Base-by-base conservation (phyloP, 1,140 invertebrate species). In the Penaeus japonicus region DNA sequence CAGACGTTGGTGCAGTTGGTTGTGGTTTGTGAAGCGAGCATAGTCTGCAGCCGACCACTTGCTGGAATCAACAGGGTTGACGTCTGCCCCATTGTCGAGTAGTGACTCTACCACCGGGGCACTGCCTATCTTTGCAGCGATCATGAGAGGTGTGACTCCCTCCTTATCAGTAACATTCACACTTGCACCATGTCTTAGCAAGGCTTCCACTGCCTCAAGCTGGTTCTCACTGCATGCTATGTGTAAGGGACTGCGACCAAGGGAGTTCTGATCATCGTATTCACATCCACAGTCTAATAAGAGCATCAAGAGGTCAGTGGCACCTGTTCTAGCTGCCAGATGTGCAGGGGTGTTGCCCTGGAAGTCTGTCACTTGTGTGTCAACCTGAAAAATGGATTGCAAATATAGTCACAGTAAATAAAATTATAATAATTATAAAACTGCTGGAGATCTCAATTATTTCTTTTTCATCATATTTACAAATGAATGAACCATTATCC, bases 11-110 rank as follows among this genome's bases (percentile, higher is more conserved):
- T 88, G 54, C 10, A 88, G 30, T 32, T 88, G 87, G 62, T 88
- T 88, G 70, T 88, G 87, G 70, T 88, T 88, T 10, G 87, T 88
- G 65, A 88, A 88, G n/a, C 80, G 81, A 77, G 87, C 87, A 78
- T 88, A 88, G 70, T 88, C 87, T 53, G 87, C 87, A 18, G 86
- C 86, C 3, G 87, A 75, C 87, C 87, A 88, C 22, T 84, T 82
- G 53, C 87, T 88, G 32, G 87, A 80, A 84, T 88, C 87, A 47
- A 88, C 53, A 17, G 54, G 62, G 24, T 47, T 57, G 18, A 88
- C 27, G 20, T 55, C 55, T 10, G 87, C 87, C 24, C 79, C 87
- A 20, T 88, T 53, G 12, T 88, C 87, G 4, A 88, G 17, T 17
- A 88, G 87, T 1, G 32, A 54, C 18, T 88, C 87, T 24, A 88